phyloP scores from a whole-genome alignment of 1,140 invertebrate species.

The Leptonema lineaticorne region DNA sequence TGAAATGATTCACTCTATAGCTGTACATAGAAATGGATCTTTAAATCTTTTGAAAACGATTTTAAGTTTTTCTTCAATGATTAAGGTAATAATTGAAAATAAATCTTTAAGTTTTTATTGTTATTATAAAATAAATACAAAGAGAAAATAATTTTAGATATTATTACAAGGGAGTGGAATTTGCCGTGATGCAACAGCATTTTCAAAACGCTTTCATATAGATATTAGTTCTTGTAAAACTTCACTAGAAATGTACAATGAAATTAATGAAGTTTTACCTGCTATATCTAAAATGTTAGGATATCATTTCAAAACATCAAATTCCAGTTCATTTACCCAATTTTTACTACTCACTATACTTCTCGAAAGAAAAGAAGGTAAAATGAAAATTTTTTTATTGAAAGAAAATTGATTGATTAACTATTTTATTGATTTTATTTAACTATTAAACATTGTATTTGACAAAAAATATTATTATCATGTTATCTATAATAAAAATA shows the following conservation, averaged over 20 bases:
- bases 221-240: slow-evolving; percentile 43
- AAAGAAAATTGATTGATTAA: neutral
- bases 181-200: slow-evolving; percentile 42
- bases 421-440: neutral
- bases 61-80: neutral
- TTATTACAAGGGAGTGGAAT: no score
- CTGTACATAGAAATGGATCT: slow-evolving; percentile 49
- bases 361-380: slow-evolving; percentile 54
- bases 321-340: slow-evolving; percentile 55
- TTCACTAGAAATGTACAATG: slow-evolving; percentile 46
- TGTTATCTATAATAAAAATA: neutral
- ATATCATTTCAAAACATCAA: slow-evolving; percentile 24
- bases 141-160: no score
- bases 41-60: neutral
- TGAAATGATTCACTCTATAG: slow-evolving; percentile 53
- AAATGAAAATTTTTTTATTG: slow-evolving; percentile 13
- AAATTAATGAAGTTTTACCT: slow-evolving; percentile 42
- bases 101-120: slow-evolving; percentile 42
- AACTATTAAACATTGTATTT: neutral
- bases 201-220: slow-evolving; percentile 44
- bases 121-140: slow-evolving; percentile 6
- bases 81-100: slow-evolving; percentile 42
- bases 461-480: no score
- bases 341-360: slow-evolving; percentile 58
- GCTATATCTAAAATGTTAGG: no score